These are phyloP conservation scores for Uria aalge DNA, from an alignment of 2,113 vertebrate species.

Conservation along the genomic window DNA sequence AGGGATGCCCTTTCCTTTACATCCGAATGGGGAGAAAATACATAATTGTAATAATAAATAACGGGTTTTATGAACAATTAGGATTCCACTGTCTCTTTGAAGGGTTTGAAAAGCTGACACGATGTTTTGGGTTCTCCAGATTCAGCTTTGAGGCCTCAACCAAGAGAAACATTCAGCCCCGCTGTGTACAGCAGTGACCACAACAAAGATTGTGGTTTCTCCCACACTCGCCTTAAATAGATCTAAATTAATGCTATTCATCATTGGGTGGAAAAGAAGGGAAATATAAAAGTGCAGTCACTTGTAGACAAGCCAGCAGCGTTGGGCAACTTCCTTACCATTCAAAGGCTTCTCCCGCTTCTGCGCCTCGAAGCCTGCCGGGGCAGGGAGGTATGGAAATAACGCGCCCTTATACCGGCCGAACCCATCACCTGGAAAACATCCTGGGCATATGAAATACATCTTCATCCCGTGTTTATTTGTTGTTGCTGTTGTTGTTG, in stretches of 20 bases:
- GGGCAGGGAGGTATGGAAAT: neutral
- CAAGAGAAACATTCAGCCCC: slow-evolving; percentile 78
- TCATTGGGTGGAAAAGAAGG: slow-evolving; percentile 81
- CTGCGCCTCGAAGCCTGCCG: neutral
- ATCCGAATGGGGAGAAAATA: neutral
- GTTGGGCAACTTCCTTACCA: slow-evolving; percentile 70
- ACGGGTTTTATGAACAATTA: slow-evolving; percentile 68
- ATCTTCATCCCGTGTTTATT: slow-evolving; percentile 36
- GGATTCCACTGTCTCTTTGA: slow-evolving; percentile 64
- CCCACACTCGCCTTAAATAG: slow-evolving; percentile 87
- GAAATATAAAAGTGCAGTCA: slow-evolving; percentile 77
- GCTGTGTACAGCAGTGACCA: slow-evolving; percentile 90
- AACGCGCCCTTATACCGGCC: neutral
- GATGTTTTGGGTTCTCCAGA: slow-evolving; percentile 69
- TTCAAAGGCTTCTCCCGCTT: neutral
- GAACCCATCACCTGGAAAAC: slow-evolving; percentile 60
- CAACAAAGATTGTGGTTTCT: slow-evolving; percentile 94
- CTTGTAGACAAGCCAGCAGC: slow-evolving; percentile 73
- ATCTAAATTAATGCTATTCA: slow-evolving; percentile 91
- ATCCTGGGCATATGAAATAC: slow-evolving; percentile 23
- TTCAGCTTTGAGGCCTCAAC: slow-evolving; percentile 74
- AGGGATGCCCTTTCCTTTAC: slow-evolving; percentile 48
- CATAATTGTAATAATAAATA: slow-evolving; percentile 63
- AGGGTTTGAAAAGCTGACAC: slow-evolving; percentile 63
- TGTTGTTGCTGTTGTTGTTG: slow-evolving; percentile 54